Evolutionary conservation across 2,888 invertebrate species (phyloP).

Genomic region (Dascillus cervinus): DNA sequence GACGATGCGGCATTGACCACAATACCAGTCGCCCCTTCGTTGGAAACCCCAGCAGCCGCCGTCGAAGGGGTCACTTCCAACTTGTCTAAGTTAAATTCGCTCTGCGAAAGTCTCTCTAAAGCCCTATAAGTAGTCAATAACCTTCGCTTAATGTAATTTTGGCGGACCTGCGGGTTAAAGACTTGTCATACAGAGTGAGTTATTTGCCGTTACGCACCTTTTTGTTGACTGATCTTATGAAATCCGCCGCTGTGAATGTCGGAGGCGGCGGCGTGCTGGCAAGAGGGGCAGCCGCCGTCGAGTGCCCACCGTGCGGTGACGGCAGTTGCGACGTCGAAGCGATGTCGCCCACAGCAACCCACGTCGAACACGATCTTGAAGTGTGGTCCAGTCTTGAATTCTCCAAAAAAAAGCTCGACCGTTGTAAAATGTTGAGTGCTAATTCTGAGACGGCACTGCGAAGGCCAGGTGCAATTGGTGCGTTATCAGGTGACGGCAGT

Average conservation of each 20-base stretch:
- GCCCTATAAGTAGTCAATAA: constrained; percentile 75
- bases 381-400: constrained; percentile 51
- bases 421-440: constrained; percentile 50
- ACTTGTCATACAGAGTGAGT: not conserved
- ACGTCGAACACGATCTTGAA: constrained; percentile 71
- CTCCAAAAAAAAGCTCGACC: constrained; percentile 47
- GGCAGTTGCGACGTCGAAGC: constrained; percentile 72
- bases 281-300: constrained; percentile 27
- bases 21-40: constrained; percentile 18
- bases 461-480: constrained; percentile 33
- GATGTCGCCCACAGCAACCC: constrained; percentile 77
- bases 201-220: constrained; percentile 46
- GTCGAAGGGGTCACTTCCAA: constrained; percentile 56
- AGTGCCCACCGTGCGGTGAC: constrained; percentile 65
- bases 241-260: constrained; percentile 57
- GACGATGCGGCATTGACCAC: constrained; percentile 9
- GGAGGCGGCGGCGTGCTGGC: constrained; percentile 43
- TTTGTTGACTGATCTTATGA: constrained; percentile 70
- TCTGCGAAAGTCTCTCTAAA: constrained; percentile 71
- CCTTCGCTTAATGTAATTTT: constrained; percentile 71
- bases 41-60: constrained; percentile 36
- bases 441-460: constrained; percentile 49
- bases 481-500: constrained; percentile 47
- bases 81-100: constrained; percentile 75
- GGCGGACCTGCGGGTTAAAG: constrained; percentile 52